These are phyloP conservation scores for Cyprinodon variegatus DNA, from an alignment of 2,113 vertebrate genomes.

Conservation along the genomic window DNA sequence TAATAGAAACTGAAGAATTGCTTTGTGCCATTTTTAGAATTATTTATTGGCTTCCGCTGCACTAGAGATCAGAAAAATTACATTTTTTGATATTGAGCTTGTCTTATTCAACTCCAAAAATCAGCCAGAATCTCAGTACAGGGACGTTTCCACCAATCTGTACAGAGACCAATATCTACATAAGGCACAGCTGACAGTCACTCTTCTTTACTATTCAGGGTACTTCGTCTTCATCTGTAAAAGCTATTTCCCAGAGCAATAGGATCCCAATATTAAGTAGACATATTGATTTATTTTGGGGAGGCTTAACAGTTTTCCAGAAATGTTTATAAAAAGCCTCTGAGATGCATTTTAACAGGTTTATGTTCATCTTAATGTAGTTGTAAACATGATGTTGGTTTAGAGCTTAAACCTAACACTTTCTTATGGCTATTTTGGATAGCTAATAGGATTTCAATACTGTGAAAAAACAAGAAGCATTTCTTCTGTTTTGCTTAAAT, in stretches of 20 bases:
- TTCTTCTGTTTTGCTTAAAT: no score
- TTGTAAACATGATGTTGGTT: neutral
- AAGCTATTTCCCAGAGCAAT: no score
- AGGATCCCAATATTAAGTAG: neutral
- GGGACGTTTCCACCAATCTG: slow-evolving; percentile 23
- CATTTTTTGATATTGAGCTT: slow-evolving; percentile 53
- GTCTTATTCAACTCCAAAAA: slow-evolving; percentile 52
- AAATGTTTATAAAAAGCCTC: no score
- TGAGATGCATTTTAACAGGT: neutral
- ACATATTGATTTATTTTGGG: neutral
- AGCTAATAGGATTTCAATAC: no score
- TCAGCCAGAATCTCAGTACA: slow-evolving; percentile 30
- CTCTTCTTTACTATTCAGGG: neutral
- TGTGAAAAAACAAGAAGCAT: no score
- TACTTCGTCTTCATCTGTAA: neutral
- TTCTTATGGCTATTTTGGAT: neutral
- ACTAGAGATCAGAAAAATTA: slow-evolving; percentile 43
- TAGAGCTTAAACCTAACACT: neutral
- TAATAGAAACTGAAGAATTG: slow-evolving; percentile 60
- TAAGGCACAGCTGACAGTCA: slow-evolving; percentile 9
- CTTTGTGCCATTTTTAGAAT: slow-evolving; percentile 66
- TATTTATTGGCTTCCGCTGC: slow-evolving; percentile 65
- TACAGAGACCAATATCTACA: slow-evolving; percentile 11
- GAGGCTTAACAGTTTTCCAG: no score
- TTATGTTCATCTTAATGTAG: neutral